Evolutionary conservation across 2,797 vertebrate genomes (phyloP).

Genomic region (Pangasius mekongensis): DNA sequence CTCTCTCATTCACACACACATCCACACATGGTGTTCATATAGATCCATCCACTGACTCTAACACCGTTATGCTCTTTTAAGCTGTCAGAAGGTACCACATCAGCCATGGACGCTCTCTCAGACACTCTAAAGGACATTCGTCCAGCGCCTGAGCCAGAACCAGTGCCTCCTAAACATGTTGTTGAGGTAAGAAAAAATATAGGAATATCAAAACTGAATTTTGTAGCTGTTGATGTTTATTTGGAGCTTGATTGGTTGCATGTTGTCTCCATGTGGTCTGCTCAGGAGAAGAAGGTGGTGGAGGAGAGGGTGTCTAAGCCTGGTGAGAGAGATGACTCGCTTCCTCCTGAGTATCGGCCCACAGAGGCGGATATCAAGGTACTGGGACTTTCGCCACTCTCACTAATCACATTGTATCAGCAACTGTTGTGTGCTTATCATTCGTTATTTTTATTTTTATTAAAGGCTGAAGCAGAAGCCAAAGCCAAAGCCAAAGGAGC

Average conservation of each 20-base stretch:
- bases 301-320: conserved; percentile 74
- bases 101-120: conserved; percentile 75
- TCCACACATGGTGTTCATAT: not conserved
- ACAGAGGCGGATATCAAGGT: conserved; percentile 74
- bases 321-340: conserved; percentile 76
- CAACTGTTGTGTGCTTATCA: not conserved
- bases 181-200: conserved; percentile 69
- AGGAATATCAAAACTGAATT: not conserved
- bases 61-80: conserved; percentile 36
- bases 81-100: conserved; percentile 57
- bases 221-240: conserved; percentile 1
- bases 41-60: not conserved
- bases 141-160: conserved; percentile 61
- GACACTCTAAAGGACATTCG: conserved; percentile 70
- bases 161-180: conserved; percentile 61
- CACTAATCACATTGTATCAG: not conserved
- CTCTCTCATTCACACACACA: not conserved
- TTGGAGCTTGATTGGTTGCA: not conserved
- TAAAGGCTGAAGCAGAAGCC: conserved; percentile 63
- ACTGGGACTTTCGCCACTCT: conserved; percentile 1
- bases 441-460: conserved; percentile 1
- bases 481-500: conserved; percentile 54
- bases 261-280: not conserved
- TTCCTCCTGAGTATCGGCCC: conserved; percentile 73
- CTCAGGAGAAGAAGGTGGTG: conserved; percentile 70